Evolutionary conservation across 2,888 invertebrate species (phyloP).

Genomic region (Loripinus fragilis): DNA sequence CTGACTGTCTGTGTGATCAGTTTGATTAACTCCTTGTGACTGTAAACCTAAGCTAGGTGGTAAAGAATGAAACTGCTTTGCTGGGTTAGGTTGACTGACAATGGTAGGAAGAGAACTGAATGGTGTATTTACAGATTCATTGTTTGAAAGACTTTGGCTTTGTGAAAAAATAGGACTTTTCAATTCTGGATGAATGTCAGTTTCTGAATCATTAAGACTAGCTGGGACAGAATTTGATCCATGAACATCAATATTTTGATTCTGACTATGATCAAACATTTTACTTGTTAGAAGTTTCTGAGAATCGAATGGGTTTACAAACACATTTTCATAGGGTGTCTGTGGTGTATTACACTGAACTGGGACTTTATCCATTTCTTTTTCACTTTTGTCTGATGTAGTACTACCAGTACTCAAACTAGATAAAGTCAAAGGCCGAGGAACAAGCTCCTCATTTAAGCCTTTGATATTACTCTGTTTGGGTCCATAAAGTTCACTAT

Average conservation of each 20-base stretch:
- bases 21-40: neutral
- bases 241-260: neutral
- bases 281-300: conserved; percentile 17
- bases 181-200: neutral
- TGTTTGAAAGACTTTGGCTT: conserved; percentile 19
- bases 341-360: conserved; percentile 59
- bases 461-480: conserved; percentile 22
- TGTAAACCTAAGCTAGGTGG: conserved; percentile 9
- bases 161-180: neutral
- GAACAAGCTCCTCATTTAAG: neutral
- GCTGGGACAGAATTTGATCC: neutral
- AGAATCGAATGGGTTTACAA: conserved; percentile 45
- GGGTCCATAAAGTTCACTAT: conserved; percentile 15
- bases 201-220: conserved; percentile 2
- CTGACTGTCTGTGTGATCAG: neutral
- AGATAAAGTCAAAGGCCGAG: conserved; percentile 4
- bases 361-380: conserved; percentile 51
- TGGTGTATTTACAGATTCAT: neutral
- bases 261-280: neutral
- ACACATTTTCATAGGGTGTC: conserved; percentile 54
- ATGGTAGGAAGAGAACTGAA: neutral
- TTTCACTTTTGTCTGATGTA: conserved; percentile 5
- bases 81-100: neutral
- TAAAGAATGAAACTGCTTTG: conserved; percentile 10
- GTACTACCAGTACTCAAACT: neutral